Conservation (phyloP, 1,140 invertebrate species). For the Lethrus apterus region DNA sequence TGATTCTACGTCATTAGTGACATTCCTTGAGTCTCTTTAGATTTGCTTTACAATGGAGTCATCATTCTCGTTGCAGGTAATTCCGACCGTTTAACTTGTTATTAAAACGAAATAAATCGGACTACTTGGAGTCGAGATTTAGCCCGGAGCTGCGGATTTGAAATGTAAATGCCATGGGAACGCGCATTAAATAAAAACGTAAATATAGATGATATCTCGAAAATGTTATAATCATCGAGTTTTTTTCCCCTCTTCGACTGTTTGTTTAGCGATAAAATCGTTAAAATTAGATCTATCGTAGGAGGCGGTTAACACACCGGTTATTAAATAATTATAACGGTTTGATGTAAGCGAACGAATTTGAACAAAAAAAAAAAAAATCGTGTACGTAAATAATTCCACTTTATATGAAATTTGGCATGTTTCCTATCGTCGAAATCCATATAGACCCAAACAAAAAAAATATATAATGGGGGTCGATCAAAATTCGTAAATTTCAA, state of each 20-base stretch:
- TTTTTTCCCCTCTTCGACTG: neutral
- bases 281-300: conserved; percentile 7
- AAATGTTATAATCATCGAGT: conserved; percentile 8
- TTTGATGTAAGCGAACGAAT: no score
- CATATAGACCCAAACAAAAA: no score
- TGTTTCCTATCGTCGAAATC: no score
- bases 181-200: conserved; percentile 6
- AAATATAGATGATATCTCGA: conserved; percentile 9
- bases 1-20: no score
- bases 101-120: conserved; percentile 12
- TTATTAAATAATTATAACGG: conserved; percentile 12
- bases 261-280: conserved; percentile 13
- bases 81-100: conserved; percentile 10
- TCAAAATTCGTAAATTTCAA: conserved; percentile 6
- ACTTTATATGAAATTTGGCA: no score
- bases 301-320: neutral
- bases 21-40: no score
- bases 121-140: conserved; percentile 8
- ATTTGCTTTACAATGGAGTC: no score
- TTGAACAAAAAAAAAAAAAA: no score
- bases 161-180: conserved; percentile 13
- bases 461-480: no score
- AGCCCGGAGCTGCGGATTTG: conserved; percentile 6
- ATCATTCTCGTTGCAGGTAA: conserved; percentile 7
- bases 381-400: no score